Evolutionary conservation across 2,113 vertebrate genomes (phyloP), one percentile per base, ranked within the genome.

Genomic region (Alces alces): DNA sequence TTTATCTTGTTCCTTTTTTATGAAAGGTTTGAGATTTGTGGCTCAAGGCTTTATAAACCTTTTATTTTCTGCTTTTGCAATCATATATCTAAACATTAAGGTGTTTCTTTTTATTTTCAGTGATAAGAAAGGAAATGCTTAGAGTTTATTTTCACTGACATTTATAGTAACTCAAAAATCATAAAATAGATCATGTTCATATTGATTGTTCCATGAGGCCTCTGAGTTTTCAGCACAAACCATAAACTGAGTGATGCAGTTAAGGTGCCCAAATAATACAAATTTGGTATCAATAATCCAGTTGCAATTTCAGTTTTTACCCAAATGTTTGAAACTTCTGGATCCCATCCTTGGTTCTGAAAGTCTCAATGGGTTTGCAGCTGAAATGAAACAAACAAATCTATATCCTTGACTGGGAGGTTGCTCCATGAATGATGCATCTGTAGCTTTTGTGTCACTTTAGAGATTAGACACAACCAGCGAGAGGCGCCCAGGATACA

Each of bases 311-410:
- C 36, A 55, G 9, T 86, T 96, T 97, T 97, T 89, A 94, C 88
- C 52, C 85, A 66, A 52, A 70, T 93, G 55, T 85, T 60, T 82
- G 66, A 79, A 95, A 95, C 80, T 96, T 96, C 86, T 97, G 93
- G 83, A 95, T 95, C 27, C 58, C 50, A 33, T 93, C 54, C 30
- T 43, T 91, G 93, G 61, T 60, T 96, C 83, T 97, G 82, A 95
- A 96, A 90, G 93, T 36, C 64, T 96, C 91, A 96, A 94, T 93
- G 89, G 70, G 85, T 98, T 98, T 98, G 93, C 95, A 96, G 82
- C 91, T 95, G 91, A 57, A 85, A 66, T 94, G 89, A 96, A 90
- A 95, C 95, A 97, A 96, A 96, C 93, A 94, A 78, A 95, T 97
- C 93, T 95, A 78, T 90, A 85, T 94, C 91, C 60, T 97, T 93